Evolutionary conservation across 2,888 invertebrate species (phyloP).

Genomic region (Emmelina monodactyla): DNA sequence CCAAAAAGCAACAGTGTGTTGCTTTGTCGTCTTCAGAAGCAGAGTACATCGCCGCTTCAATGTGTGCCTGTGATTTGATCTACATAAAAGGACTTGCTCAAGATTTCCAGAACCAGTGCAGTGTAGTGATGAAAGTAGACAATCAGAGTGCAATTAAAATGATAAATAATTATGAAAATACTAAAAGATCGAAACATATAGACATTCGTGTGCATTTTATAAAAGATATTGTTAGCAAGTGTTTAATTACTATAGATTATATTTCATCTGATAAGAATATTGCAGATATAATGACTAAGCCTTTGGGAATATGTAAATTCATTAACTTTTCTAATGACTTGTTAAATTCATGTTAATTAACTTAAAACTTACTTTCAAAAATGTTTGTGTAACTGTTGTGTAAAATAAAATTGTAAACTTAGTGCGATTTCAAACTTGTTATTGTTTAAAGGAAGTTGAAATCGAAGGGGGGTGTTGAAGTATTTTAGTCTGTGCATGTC

Average conservation of each 20-base stretch:
- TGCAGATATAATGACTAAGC: not conserved
- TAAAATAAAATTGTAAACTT: too few relatives aligned
- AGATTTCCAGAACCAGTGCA: not conserved
- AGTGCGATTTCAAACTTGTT: too few relatives aligned
- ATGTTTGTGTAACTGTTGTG: not conserved
- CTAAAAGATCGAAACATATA: conserved; percentile 6
- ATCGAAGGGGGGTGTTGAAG: too few relatives aligned
- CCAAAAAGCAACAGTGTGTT: not conserved
- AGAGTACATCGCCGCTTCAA: not conserved
- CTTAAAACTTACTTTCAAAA: not conserved
- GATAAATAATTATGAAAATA: conserved; percentile 5
- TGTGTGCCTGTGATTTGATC: not conserved
- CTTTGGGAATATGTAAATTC: too few relatives aligned
- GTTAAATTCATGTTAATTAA: not conserved
- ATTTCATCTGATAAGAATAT: conserved; percentile 2
- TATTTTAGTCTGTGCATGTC: too few relatives aligned
- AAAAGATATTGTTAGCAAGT: conserved; percentile 4
- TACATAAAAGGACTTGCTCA: not conserved
- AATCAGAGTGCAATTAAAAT: conserved; percentile 7
- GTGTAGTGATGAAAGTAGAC: conserved; percentile 1
- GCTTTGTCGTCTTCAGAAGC: not conserved
- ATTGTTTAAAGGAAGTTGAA: too few relatives aligned
- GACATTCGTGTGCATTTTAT: conserved; percentile 5
- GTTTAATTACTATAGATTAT: conserved; percentile 3
- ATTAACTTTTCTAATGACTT: not conserved